phyloP scores from a whole-genome alignment of 2,888 invertebrate genomes.

The Acrocyrtus sp. region DNA sequence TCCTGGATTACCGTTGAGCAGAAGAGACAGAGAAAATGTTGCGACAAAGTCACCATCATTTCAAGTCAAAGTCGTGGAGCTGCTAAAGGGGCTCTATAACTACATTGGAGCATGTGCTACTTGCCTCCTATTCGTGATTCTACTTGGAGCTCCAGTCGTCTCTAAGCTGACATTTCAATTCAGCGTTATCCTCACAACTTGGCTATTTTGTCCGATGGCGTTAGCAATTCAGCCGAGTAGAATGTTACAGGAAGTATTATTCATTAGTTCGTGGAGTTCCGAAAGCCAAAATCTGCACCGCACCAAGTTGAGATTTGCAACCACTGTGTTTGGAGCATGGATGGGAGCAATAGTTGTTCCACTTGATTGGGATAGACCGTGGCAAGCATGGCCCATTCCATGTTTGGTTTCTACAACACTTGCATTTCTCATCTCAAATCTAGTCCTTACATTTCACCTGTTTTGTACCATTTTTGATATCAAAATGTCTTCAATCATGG shows the following conservation, averaged over 20 bases:
- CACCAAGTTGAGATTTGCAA: conserved; percentile 58
- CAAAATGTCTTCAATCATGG: no score
- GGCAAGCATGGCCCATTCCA: conserved; percentile 68
- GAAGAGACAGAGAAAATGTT: conserved; percentile 31
- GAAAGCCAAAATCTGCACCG: conserved; percentile 48
- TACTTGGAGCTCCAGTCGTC: conserved; percentile 61
- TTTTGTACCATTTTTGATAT: conserved; percentile 27
- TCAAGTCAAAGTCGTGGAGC: conserved; percentile 32
- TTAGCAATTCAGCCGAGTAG: conserved; percentile 53
- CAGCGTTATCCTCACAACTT: conserved; percentile 53
- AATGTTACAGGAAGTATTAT: conserved; percentile 55
- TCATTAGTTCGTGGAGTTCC: conserved; percentile 57
- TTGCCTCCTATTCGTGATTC: conserved; percentile 55
- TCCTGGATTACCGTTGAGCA: conserved; percentile 49
- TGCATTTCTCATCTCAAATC: conserved; percentile 41
- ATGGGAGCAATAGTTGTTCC: conserved; percentile 86
- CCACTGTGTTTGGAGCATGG: conserved; percentile 82
- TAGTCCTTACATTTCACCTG: conserved; percentile 48
- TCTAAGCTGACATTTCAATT: conserved; percentile 58
- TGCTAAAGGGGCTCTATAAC: conserved; percentile 48
- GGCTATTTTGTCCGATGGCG: conserved; percentile 58
- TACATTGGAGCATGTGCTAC: conserved; percentile 42
- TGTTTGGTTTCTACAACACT: conserved; percentile 52
- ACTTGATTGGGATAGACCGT: conserved; percentile 89
- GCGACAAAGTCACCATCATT: conserved; percentile 11